Evolutionary conservation across 2,888 invertebrate genomes (phyloP), one percentile per base, ranked within the genome.

Genomic region (Ectemnius continuus): DNA sequence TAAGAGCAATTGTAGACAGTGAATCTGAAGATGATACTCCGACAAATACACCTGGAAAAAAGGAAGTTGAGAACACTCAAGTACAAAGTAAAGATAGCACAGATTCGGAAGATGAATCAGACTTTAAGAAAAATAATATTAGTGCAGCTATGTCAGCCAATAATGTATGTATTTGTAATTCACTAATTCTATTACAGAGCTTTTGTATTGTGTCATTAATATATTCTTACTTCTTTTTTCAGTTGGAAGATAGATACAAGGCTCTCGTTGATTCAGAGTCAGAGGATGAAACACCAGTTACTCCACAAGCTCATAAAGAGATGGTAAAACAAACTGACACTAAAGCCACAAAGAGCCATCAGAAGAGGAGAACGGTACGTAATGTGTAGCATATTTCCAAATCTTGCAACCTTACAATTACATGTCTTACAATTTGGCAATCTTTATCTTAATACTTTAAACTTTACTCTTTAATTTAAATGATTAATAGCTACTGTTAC

Each of bases 141-240:
- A 52, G 16, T 16, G 16, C n/a, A 52, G 13, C 5, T 16, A 52
- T 52, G 16, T 52, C 52, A 16, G 16, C 36, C 5, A 52, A 14
- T 52, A 52, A 14, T 52, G 52, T 52, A 52, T 16, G 52, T 52
- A 52, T 11, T 52, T 52, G 16, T 52, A 52, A 52, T 52, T 52
- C 5, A 36, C 36, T 4, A 36, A 36, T 11, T 8, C 36, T 11
- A 8, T 36, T 36, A 8, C 0, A 36, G 5, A 36, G 36, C 36
- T 11, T 36, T 23, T 36, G 4, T 36, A 8, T 36, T 36, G 6
- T 36, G 36, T 36, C 36, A 36, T 36, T 36, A 36, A 36, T 36
- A 14, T 52, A n/a, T 52, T 52, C 52, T 5, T 3, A 1, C 0
- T 52, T 52, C 11, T 14, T 52, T 16, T 13, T 5, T 52, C n/a